Percentiles rank a stretch among this genome's conserved stretches.
Conservation (phyloP, 1,140 invertebrate genomes). For the Drosophila murphyi region DNA sequence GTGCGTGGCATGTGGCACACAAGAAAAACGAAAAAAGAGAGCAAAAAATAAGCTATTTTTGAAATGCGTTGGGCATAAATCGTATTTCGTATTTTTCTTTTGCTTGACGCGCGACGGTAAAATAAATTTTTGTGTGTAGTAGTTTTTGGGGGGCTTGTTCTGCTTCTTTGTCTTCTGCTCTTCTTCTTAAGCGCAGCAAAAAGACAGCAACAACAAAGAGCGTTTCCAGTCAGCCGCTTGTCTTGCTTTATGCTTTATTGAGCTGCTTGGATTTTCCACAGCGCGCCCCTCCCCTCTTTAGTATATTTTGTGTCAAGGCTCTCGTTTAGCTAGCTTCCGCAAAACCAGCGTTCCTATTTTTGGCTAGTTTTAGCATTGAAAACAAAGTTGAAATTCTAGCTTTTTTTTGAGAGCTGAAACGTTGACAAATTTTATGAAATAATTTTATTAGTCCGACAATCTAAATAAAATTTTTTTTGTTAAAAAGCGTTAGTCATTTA, state of each 20-base stretch:
- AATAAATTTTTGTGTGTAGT: constrained; percentile 6
- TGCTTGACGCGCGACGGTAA: constrained; percentile 3
- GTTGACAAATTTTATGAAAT: too few relatives aligned
- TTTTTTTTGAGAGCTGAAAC: too few relatives aligned
- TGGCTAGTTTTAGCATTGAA: not conserved
- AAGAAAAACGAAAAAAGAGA: constrained; percentile 27
- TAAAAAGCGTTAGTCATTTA: too few relatives aligned
- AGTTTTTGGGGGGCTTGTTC: not conserved
- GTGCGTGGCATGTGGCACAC: constrained; percentile 41
- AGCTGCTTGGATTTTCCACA: constrained; percentile 6
- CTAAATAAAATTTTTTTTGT: too few relatives aligned
- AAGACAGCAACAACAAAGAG: not conserved
- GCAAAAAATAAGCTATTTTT: constrained; percentile 35
- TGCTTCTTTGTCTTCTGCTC: not conserved
- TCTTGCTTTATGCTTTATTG: constrained; percentile 1
- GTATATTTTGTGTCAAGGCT: constrained; percentile 34
- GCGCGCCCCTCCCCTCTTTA: constrained; percentile 1
- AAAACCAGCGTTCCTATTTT: not conserved
- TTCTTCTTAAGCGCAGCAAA: not conserved
- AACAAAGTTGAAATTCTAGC: too few relatives aligned
- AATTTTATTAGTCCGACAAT: too few relatives aligned
- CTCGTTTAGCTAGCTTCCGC: constrained; percentile 23
- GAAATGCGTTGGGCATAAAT: constrained; percentile 27
- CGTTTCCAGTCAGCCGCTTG: constrained; percentile 12
- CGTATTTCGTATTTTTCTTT: constrained; percentile 19